Conservation (phyloP, 2,797 vertebrate species). For the Austrolebias charrua region DNA sequence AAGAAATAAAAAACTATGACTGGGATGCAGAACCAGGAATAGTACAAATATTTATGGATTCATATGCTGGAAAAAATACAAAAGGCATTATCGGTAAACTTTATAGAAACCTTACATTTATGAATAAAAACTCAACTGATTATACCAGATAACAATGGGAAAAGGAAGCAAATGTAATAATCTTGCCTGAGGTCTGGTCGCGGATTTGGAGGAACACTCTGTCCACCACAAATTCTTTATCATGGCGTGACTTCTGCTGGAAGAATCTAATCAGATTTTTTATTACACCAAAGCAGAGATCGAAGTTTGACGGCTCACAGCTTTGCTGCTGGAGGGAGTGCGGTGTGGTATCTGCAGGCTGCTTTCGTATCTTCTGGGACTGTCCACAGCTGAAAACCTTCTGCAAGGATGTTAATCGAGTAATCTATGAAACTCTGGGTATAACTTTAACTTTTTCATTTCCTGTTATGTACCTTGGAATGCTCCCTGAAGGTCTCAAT, state of each 20-base stretch:
- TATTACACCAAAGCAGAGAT: no score
- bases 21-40: no score
- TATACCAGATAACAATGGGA: not conserved
- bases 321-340: not conserved
- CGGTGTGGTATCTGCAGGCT: not conserved
- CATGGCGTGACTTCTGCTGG: no score
- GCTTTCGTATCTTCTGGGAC: not conserved
- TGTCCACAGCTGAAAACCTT: not conserved
- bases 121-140: not conserved
- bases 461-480: not conserved
- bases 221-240: no score
- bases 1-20: no score
- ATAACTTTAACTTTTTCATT: not conserved
- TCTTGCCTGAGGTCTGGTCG: not conserved
- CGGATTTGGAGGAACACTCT: no score
- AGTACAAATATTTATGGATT: not conserved
- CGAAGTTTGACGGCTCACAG: not conserved
- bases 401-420: not conserved
- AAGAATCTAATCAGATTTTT: not conserved
- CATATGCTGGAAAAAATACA: not conserved
- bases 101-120: not conserved
- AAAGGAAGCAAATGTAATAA: not conserved
- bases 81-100: not conserved
- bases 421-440: not conserved
- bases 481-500: not conserved